These are phyloP conservation scores for Icerya purchasi DNA, from an alignment of 2,888 invertebrate genomes.

Conservation along the genomic window DNA sequence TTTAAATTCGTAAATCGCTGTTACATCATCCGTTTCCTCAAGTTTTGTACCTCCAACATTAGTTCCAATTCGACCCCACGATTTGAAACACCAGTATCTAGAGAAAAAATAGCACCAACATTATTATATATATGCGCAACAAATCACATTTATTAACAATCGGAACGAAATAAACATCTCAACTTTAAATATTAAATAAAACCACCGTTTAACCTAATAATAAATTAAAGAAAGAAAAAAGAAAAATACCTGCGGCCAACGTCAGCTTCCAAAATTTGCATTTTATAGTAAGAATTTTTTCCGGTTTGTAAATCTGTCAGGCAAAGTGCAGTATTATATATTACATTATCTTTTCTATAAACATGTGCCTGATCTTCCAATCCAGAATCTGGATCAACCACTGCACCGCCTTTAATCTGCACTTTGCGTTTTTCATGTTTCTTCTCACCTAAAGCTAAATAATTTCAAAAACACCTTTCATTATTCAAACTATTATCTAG, in stretches of 20 bases:
- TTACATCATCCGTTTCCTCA: slow-evolving; percentile 26
- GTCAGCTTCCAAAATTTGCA: slow-evolving; percentile 71
- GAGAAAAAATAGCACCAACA: slow-evolving; percentile 5
- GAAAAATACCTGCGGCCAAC: slow-evolving; percentile 32
- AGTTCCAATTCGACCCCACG: slow-evolving; percentile 95
- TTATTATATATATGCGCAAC: slow-evolving; percentile 5
- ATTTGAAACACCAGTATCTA: slow-evolving; percentile 60
- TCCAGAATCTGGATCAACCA: slow-evolving; percentile 80
- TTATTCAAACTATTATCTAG: too few relatives aligned
- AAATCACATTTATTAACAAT: not conserved
- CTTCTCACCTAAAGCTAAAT: too few relatives aligned
- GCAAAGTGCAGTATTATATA: slow-evolving; percentile 61
- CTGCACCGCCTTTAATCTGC: slow-evolving; percentile 59
- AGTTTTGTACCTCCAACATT: slow-evolving; percentile 61
- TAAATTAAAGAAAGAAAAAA: not conserved
- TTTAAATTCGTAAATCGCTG: slow-evolving; percentile 42
- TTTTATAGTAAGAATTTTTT: slow-evolving; percentile 84
- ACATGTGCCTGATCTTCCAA: slow-evolving; percentile 61
- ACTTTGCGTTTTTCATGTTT: slow-evolving; percentile 40
- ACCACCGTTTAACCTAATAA: not conserved
- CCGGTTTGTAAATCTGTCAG: slow-evolving; percentile 65
- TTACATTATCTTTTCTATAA: slow-evolving; percentile 34
- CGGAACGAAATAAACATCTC: too few relatives aligned
- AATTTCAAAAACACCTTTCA: too few relatives aligned
- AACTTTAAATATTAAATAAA: too few relatives aligned